phyloP scores from a whole-genome alignment of 2,113 vertebrate species.

The Pica pica region DNA sequence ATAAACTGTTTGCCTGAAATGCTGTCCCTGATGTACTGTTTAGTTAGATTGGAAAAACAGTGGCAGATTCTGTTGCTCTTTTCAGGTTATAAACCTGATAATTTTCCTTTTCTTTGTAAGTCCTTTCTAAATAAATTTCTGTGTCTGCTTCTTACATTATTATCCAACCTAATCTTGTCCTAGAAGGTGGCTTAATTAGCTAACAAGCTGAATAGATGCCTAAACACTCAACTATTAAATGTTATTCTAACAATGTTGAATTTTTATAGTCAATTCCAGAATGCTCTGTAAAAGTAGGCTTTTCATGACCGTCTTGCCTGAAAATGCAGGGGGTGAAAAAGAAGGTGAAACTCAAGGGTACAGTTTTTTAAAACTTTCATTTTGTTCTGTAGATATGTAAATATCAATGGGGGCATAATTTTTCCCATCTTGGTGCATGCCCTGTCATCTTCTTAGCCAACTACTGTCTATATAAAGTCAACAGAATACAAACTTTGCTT shows the following conservation, averaged over 20 bases:
- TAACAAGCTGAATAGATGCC: background rate
- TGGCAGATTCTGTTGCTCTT: background rate
- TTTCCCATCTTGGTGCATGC: background rate
- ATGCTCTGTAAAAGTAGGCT: background rate
- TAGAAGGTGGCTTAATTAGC: background rate
- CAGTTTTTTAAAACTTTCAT: background rate
- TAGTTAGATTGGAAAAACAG: conserved; percentile 63
- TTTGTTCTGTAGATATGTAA: background rate
- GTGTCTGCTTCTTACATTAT: background rate
- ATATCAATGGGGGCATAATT: background rate
- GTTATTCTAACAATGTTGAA: background rate
- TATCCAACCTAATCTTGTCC: background rate
- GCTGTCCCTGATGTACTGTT: conserved; percentile 35
- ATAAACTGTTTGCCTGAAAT: conserved; percentile 60
- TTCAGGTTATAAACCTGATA: background rate
- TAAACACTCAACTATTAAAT: background rate
- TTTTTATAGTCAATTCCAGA: background rate
- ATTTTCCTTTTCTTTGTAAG: background rate
- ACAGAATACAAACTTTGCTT: background rate
- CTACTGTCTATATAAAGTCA: background rate
- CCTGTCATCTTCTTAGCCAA: background rate
- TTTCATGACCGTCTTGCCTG: background rate
- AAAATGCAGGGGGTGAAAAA: background rate
- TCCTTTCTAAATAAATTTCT: background rate
- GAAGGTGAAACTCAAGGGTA: background rate